Conservation (phyloP, 2,888 invertebrate species). For the Augochlorella aurata region DNA sequence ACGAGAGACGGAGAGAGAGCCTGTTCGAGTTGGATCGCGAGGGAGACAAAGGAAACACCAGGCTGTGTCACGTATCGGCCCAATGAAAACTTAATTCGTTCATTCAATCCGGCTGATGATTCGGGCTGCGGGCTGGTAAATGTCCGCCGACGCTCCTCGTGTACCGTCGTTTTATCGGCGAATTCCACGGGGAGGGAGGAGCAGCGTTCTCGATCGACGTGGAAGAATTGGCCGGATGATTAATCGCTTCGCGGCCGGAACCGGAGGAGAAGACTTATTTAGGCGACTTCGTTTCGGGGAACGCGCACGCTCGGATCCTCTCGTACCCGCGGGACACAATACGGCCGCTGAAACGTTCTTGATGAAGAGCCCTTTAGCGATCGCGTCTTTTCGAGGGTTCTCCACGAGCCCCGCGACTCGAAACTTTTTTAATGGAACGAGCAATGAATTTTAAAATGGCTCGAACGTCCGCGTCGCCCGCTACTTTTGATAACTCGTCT, state of each 20-base stretch:
- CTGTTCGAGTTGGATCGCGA: slow-evolving; percentile 1
- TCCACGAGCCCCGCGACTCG: not conserved
- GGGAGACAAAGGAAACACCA: slow-evolving; percentile 35
- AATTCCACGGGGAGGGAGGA: slow-evolving; percentile 19
- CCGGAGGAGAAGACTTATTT: not conserved
- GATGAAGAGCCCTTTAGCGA: not conserved
- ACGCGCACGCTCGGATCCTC: not conserved
- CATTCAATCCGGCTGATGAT: slow-evolving; percentile 62
- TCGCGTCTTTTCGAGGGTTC: not conserved
- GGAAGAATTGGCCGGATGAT: slow-evolving; percentile 35
- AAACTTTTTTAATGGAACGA: slow-evolving; percentile 2
- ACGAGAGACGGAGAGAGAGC: slow-evolving; percentile 2
- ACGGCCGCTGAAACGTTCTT: not conserved
- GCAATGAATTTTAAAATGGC: slow-evolving; percentile 5
- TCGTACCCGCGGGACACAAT: not conserved
- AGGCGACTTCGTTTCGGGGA: not conserved
- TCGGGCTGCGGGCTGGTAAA: slow-evolving; percentile 57
- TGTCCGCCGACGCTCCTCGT: slow-evolving; percentile 26
- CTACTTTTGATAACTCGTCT: not conserved
- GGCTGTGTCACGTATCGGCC: slow-evolving; percentile 40
- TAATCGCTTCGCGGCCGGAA: slow-evolving; percentile 27
- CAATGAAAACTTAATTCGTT: slow-evolving; percentile 69
- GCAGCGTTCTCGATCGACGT: not conserved
- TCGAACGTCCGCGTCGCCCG: not conserved
- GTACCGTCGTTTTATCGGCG: slow-evolving; percentile 25